Base-by-base conservation (phyloP, 2,113 vertebrate genomes). In the Callorhinus ursinus region DNA sequence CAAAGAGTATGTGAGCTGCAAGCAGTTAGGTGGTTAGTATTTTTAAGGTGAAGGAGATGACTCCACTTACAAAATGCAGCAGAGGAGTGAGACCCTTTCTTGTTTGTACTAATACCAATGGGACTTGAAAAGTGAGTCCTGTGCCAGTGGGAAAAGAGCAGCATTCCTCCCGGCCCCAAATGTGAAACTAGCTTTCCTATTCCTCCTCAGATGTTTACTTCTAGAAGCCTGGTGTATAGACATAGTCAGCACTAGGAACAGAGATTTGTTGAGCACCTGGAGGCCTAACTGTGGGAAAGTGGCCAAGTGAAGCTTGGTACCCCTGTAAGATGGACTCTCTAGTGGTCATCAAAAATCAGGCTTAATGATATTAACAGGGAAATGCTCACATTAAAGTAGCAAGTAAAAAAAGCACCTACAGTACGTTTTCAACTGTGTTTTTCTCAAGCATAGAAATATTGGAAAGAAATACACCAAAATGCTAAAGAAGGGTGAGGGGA, bases 31-130 rank as follows among this genome's bases (percentile, higher is more conserved):
- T 46, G 59, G 22, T 82, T 51, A 16, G 42, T 74, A n/a, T 74
- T 65, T 93, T 95, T 63, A 82, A 88, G n/a, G 69, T 80, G 49
- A 97, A 82, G 65, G 22, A 71, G 31, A 61, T 26, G 93, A 42
- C 36, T 42, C 42, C 57, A 57, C 46, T 86, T 67, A 88, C 0
- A 94, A 90, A 88, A 72, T 57, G 14, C 31, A 92, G 88, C 93
- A 86, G 42, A 55, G 18, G 26, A 87, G 33, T 81, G 36, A 89
- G 53, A 89, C 7, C 67, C 28, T 71, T 86, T 93, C 19, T 88
- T 93, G 94, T 87, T 91, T 39, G 59, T 77, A 7, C n/a, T 67
- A 26, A 46, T 76, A 55, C 69, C 49, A 74, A 22, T 39, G 15
- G 61, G n/a, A 93, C 7, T 74, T 93, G 81, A 94, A 88, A 96